Conservation (phyloP, 2,888 invertebrate genomes). For the Hydrotaea diabolus region DNA sequence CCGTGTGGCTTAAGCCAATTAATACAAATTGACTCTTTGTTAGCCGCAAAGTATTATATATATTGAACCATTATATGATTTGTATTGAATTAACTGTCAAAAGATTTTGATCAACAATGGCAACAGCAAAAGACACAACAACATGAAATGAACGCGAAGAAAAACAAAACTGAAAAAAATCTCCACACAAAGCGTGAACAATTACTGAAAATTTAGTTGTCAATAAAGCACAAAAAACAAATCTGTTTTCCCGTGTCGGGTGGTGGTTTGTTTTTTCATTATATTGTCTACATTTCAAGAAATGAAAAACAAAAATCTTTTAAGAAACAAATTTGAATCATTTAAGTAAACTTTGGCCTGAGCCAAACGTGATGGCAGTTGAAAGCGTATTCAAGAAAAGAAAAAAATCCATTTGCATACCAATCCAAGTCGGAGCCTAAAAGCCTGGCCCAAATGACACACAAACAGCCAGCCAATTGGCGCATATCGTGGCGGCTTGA, state of each 20-base stretch:
- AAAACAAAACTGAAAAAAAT: neutral
- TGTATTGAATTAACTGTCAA: constrained; percentile 51
- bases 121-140: constrained; percentile 1
- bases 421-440: constrained; percentile 54
- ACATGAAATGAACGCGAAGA: too few relatives aligned
- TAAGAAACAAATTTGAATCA: constrained; percentile 66
- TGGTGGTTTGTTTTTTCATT: neutral
- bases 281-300: constrained; percentile 13
- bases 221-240: constrained; percentile 54
- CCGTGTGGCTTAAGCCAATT: constrained; percentile 24
- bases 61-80: constrained; percentile 31
- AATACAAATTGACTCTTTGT: constrained; percentile 32
- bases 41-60: neutral
- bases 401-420: constrained; percentile 57
- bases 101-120: constrained; percentile 58
- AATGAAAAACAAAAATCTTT: constrained; percentile 38
- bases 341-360: constrained; percentile 65
- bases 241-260: neutral
- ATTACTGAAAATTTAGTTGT: constrained; percentile 67
- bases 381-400: too few relatives aligned
- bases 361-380: constrained; percentile 33
- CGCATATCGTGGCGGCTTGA: constrained; percentile 51
- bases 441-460: constrained; percentile 54
- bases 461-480: constrained; percentile 10
- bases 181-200: constrained; percentile 62